Conservation (phyloP, 2,888 invertebrate genomes). For the Pseudococcus longispinus region DNA sequence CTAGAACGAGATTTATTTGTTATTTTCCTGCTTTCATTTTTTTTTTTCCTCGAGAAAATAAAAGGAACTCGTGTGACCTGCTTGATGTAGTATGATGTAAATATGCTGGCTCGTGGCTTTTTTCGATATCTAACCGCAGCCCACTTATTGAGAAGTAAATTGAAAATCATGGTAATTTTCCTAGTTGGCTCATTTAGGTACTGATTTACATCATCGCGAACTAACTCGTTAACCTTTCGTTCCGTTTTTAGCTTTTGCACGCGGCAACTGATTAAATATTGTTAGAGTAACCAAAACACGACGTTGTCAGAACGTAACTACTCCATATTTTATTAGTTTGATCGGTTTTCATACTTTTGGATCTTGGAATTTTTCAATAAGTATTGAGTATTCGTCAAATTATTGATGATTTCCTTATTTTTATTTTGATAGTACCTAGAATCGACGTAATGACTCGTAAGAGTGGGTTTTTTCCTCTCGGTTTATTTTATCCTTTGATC, state of each 20-base stretch:
- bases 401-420: too few relatives aligned
- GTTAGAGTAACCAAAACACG: too few relatives aligned
- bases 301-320: too few relatives aligned
- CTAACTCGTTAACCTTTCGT: neutral
- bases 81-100: neutral
- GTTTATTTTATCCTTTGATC: too few relatives aligned
- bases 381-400: too few relatives aligned
- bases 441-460: too few relatives aligned
- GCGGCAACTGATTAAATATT: neutral
- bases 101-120: neutral
- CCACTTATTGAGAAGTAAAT: neutral
- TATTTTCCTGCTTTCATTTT: neutral
- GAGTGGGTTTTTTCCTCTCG: too few relatives aligned
- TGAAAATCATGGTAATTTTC: neutral
- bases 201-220: neutral
- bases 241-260: neutral
- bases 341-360: too few relatives aligned
- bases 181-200: neutral
- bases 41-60: neutral
- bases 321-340: too few relatives aligned
- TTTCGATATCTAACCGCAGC: neutral
- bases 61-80: neutral
- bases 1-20: neutral
- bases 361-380: too few relatives aligned
- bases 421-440: too few relatives aligned